These are phyloP conservation scores for Carduelis carduelis DNA, from an alignment of 2,797 vertebrate genomes.

Conservation along the genomic window DNA sequence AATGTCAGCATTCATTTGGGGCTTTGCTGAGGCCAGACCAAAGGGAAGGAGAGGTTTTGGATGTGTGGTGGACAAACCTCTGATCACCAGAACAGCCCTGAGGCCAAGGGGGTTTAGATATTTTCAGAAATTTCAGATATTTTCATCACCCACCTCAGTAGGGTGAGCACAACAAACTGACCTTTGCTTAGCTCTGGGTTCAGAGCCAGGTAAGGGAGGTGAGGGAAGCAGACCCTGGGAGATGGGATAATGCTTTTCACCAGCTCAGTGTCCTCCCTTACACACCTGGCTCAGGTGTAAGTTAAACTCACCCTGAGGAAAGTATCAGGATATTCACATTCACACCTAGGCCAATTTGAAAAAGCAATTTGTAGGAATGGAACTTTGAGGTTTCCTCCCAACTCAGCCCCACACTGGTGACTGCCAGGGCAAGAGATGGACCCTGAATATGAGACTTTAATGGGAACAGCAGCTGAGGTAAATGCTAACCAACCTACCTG, in stretches of 20 bases:
- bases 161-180: background rate
- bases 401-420: background rate
- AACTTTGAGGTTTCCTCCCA: background rate
- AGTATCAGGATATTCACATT: background rate
- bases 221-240: background rate
- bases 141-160: background rate
- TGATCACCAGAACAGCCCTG: background rate
- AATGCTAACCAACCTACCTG: background rate
- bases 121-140: background rate
- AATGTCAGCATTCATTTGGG: background rate
- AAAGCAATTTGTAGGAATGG: background rate
- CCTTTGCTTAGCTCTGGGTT: background rate
- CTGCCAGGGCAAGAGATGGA: background rate
- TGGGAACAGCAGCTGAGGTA: background rate
- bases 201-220: background rate
- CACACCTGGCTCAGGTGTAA: background rate
- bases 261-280: background rate
- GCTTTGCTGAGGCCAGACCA: background rate
- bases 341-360: background rate
- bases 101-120: rapidly evolving
- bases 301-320: background rate
- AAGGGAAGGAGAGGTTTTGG: background rate
- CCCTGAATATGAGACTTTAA: rapidly evolving
- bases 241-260: background rate
- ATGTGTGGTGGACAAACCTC: background rate